phyloP scores from a whole-genome alignment of 2,113 vertebrate species.

The Pelmatolapia mariae region DNA sequence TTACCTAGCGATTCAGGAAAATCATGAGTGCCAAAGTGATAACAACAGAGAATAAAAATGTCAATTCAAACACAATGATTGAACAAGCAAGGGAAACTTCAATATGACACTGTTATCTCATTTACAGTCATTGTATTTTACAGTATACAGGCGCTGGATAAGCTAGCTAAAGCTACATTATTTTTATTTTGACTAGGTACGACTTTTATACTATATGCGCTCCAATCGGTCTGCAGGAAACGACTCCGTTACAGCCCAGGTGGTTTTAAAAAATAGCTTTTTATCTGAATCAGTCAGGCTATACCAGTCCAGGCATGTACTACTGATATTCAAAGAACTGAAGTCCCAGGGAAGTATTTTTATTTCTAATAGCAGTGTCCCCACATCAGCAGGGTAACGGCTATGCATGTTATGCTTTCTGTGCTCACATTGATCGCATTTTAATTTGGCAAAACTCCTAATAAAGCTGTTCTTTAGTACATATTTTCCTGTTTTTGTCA shows the following conservation, averaged over 20 bases:
- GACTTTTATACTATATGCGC: neutral
- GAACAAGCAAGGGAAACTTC: neutral
- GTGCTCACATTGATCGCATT: neutral
- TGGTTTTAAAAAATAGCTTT: neutral
- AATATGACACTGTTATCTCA: neutral
- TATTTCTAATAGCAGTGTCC: neutral
- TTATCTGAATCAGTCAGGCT: neutral
- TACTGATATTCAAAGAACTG: neutral
- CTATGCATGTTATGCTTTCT: neutral
- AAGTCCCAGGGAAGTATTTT: neutral
- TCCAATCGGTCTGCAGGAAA: neutral
- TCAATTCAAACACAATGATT: neutral
- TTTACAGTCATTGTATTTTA: neutral
- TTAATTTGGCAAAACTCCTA: neutral
- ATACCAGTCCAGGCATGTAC: fast-evolving
- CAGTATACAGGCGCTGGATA: neutral
- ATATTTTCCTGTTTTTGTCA: fast-evolving
- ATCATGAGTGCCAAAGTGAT: neutral
- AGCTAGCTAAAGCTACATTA: neutral
- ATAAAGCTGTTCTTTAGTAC: neutral
- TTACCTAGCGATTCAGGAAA: fast-evolving
- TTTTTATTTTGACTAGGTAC: neutral
- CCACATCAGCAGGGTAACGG: neutral
- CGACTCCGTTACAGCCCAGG: fast-evolving
- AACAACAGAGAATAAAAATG: neutral